These are phyloP conservation scores for Tachycineta bicolor DNA, from an alignment of 2,113 vertebrate species.

Conservation along the genomic window DNA sequence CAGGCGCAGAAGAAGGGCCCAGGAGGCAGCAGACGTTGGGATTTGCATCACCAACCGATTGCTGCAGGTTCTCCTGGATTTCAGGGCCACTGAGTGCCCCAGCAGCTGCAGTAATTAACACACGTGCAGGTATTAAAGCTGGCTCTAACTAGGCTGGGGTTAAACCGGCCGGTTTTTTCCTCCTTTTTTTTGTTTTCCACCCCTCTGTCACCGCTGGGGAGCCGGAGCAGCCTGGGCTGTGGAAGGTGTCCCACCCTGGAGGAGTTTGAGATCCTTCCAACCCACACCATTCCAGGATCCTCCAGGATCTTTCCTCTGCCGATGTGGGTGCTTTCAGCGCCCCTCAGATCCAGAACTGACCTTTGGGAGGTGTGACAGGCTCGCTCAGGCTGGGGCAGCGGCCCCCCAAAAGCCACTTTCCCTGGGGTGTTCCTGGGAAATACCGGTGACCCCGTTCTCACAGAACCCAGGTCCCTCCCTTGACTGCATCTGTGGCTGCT, in stretches of 20 bases:
- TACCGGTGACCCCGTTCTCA: not conserved
- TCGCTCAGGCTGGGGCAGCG: not conserved
- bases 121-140: not conserved
- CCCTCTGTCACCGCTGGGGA: fast-evolving
- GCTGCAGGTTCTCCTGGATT: not conserved
- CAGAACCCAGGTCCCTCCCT: not conserved
- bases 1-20: not conserved
- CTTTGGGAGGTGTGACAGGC: not conserved
- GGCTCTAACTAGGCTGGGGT: fast-evolving
- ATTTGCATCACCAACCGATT: not conserved
- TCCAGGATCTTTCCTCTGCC: not conserved
- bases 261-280: not conserved
- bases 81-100: not conserved
- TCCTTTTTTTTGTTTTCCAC: not conserved
- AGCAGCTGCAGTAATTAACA: not conserved
- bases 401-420: not conserved
- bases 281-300: not conserved
- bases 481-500: not conserved
- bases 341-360: not conserved
- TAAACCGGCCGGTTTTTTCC: fast-evolving
- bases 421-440: not conserved
- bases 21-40: not conserved
- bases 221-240: too few relatives aligned
- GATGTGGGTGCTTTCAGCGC: not conserved
- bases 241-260: not conserved